A percentile compares a stretch with the other conserved stretches of the same genome.
phyloP scores from a whole-genome alignment of 1,140 invertebrate species.

The Drosophila nigrodunni region DNA sequence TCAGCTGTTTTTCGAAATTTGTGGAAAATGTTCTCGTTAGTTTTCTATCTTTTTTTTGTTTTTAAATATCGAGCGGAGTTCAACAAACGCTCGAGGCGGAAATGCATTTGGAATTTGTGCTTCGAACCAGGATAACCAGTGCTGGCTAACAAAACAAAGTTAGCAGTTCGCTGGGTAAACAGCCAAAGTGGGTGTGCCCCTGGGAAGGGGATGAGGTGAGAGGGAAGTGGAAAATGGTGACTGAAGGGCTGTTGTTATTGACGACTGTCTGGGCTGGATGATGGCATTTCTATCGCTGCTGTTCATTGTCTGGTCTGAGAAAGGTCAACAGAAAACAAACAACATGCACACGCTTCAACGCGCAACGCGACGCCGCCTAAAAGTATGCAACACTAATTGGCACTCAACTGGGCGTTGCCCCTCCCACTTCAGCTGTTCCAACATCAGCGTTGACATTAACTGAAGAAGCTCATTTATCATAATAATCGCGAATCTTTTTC shows the following conservation, averaged over 20 bases:
- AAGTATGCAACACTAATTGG: conserved; percentile 75
- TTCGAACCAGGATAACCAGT: conserved; percentile 36
- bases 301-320: conserved; percentile 63
- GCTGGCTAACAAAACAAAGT: conserved; percentile 51
- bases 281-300: conserved; percentile 48
- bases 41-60: conserved; percentile 28
- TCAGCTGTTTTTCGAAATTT: conserved; percentile 55
- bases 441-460: conserved; percentile 35
- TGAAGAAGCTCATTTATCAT: conserved; percentile 66
- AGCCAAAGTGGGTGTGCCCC: background rate
- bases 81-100: conserved; percentile 72
- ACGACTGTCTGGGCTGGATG: conserved; percentile 64
- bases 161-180: conserved; percentile 60
- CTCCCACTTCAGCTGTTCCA: background rate
- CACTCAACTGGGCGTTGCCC: conserved; percentile 52
- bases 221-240: background rate
- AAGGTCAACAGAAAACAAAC: conserved; percentile 70
- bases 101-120: conserved; percentile 66
- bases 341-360: conserved; percentile 55
- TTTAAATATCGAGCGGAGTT: conserved; percentile 67
- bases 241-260: conserved; percentile 57
- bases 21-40: conserved; percentile 31
- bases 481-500: conserved; percentile 52
- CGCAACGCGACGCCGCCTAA: conserved; percentile 52
- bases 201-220: too few species aligned